Evolutionary conservation across 2,888 invertebrate species (phyloP).

Genomic region (Himalopsyche tibetana): DNA sequence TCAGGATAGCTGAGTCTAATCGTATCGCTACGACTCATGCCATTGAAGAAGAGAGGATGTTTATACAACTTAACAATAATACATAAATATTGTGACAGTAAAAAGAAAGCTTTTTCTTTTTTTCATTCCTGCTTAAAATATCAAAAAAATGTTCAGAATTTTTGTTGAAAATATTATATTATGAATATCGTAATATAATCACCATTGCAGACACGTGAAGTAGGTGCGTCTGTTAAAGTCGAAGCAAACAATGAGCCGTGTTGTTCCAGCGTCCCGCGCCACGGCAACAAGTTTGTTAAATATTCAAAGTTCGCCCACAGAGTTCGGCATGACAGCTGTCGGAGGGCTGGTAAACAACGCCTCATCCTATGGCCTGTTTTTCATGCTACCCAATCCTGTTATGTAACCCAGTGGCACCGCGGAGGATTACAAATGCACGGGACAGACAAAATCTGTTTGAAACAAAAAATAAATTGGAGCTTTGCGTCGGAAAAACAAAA

Average conservation of each 20-base stretch:
- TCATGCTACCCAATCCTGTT: background rate
- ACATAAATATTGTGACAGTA: too few relatives aligned
- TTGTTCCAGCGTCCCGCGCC: constrained; percentile 44
- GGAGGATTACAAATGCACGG: background rate
- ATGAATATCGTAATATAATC: background rate
- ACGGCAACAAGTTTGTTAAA: constrained; percentile 58
- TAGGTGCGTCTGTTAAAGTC: background rate
- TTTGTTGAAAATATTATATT: background rate
- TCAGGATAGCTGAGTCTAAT: too few relatives aligned
- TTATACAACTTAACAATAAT: too few relatives aligned
- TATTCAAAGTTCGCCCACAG: constrained; percentile 54
- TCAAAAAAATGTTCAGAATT: too few relatives aligned
- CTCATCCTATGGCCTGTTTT: background rate
- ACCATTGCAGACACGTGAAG: background rate
- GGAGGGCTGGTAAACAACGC: constrained; percentile 49
- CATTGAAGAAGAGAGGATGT: too few relatives aligned
- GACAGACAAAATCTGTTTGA: too few relatives aligned
- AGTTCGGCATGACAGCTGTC: constrained; percentile 51
- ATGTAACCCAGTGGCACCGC: background rate
- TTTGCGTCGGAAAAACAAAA: too few relatives aligned
- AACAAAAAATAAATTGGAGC: too few relatives aligned
- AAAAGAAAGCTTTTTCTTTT: too few relatives aligned
- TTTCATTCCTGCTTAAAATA: too few relatives aligned
- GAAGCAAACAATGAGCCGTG: constrained; percentile 32
- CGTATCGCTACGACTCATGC: too few relatives aligned